Evolutionary conservation across 2,113 vertebrate species (phyloP).

Genomic region (Hirundichthys speculiger): DNA sequence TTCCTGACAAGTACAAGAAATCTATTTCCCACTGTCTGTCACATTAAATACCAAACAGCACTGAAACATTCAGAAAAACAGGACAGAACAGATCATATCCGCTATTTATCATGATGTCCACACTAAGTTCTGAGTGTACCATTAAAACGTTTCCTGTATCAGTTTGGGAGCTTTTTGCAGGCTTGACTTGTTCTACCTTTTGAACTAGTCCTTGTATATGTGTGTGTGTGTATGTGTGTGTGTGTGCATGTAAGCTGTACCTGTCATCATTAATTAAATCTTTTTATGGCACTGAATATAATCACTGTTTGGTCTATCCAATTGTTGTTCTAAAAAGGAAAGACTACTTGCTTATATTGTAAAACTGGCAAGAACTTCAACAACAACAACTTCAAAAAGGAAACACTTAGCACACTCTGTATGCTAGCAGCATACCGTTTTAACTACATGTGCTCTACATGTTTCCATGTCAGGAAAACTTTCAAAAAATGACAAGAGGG

Average conservation of each 20-base stretch:
- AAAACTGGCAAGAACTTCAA: too few relatives aligned
- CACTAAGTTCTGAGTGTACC: slow-evolving; percentile 47
- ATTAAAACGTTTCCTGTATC: slow-evolving; percentile 47
- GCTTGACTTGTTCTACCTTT: slow-evolving; percentile 52
- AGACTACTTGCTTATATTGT: too few relatives aligned
- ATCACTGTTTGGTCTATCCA: slow-evolving; percentile 3
- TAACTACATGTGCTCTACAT: too few relatives aligned
- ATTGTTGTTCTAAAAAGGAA: background rate
- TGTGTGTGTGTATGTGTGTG: slow-evolving; percentile 8
- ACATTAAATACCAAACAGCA: slow-evolving; percentile 31
- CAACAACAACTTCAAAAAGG: too few relatives aligned
- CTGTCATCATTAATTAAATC: slow-evolving; percentile 35
- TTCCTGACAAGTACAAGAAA: slow-evolving; percentile 7
- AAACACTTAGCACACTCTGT: too few relatives aligned
- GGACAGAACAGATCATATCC: slow-evolving; percentile 30
- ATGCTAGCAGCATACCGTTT: too few relatives aligned
- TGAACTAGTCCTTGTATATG: slow-evolving; percentile 21
- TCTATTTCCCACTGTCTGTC: slow-evolving; percentile 18
- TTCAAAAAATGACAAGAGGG: too few relatives aligned
- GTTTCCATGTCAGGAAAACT: too few relatives aligned
- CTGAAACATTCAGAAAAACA: slow-evolving; percentile 29
- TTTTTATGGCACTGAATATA: background rate
- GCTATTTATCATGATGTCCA: slow-evolving; percentile 59
- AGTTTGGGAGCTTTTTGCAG: slow-evolving; percentile 58
- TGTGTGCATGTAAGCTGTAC: slow-evolving; percentile 4